Base-by-base conservation (phyloP, 2,797 vertebrate species). In the Sebastes matsubarae region DNA sequence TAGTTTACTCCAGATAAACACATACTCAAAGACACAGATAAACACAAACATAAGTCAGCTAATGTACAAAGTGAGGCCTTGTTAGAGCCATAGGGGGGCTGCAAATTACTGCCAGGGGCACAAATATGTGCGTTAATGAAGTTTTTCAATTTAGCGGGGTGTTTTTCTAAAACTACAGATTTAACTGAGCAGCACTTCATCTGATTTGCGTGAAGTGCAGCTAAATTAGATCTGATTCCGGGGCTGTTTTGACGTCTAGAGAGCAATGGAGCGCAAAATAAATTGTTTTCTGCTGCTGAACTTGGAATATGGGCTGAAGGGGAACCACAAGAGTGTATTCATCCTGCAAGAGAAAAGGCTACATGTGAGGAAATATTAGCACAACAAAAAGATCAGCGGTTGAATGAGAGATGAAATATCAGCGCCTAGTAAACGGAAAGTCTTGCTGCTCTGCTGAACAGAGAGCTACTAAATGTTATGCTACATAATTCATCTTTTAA, bases 401-500 rank as follows among this genome's bases (percentile, higher is more conserved):
- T 50, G 46, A 50, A 50, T 0, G 46, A 50, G 18, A 50, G 42
- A 20, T 20, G 1, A 50, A 46, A 46, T 46, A 46, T 46, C 42
- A 18, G 42, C 42, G 7, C 42, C 7, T 18, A 46, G 38, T 16
- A 42, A 42, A 42, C 5, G 38, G 0, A 42, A 42, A 42, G 38
- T 42, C 1, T 42, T 42, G 38, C 38, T 42, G 38, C 0, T 42
- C 0, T 42, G 38, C 38, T 42, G 38, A 42, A 42, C 38, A 42
- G 38, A 36, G 34, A 42, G 38, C 38, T 7, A 42, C 14, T 42
- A 42, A 42, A 42, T 42, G 38, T 42, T 16, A 42, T 0, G 38
- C 38, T 42, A 16, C 16, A 42, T 46, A 20, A 46, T 46, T 46
- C 42, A 0, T 46, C 42, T 46, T 46, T 46, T 46, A 46, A 46